Conservation (phyloP, 2,797 vertebrate genomes). For the Leucoraja ocellata region DNA sequence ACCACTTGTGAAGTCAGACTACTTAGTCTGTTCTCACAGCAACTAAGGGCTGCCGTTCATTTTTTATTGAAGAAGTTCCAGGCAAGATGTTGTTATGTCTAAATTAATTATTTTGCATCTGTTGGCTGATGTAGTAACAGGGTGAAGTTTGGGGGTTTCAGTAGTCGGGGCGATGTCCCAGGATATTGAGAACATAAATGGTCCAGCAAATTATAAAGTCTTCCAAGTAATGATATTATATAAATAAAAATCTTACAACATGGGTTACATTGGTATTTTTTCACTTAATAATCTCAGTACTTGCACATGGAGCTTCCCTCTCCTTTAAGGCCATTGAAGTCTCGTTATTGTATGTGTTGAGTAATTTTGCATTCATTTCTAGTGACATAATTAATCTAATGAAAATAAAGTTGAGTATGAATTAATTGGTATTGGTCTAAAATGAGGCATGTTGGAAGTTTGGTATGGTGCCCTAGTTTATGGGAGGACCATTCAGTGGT, state of each 20-base stretch:
- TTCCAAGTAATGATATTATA: background rate
- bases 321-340: background rate
- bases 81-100: background rate
- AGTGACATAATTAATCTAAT: background rate
- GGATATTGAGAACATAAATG: background rate
- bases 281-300: background rate
- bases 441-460: too few species aligned
- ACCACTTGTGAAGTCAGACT: background rate
- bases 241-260: background rate
- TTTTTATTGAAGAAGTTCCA: slow-evolving; percentile 5
- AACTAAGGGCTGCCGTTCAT: background rate
- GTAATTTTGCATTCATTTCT: background rate
- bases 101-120: background rate
- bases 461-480: too few species aligned
- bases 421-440: background rate
- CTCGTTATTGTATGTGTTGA: background rate
- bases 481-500: too few species aligned
- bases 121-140: background rate
- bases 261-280: background rate
- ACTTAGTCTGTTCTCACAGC: background rate
- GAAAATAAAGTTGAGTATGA: background rate
- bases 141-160: background rate
- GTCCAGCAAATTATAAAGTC: background rate
- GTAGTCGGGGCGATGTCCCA: background rate
- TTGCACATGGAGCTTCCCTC: background rate